Evolutionary conservation across 1,140 invertebrate species (phyloP).

Genomic region (Ctenoplectra terminalis): DNA sequence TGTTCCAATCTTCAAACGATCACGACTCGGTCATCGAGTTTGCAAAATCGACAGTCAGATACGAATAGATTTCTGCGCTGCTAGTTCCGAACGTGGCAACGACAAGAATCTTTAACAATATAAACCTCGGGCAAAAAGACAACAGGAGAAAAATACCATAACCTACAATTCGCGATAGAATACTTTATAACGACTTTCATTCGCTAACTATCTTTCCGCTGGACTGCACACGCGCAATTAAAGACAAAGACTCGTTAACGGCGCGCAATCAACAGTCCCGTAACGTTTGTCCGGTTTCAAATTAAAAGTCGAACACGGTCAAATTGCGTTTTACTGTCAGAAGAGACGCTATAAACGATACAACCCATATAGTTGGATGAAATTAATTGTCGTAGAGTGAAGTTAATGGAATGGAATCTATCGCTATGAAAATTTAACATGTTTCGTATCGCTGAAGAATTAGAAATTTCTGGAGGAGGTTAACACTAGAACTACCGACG

Average conservation of each 20-base stretch:
- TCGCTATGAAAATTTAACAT: background rate
- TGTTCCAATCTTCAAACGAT: background rate
- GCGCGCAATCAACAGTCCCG: background rate
- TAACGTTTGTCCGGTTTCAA: background rate
- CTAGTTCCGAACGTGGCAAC: background rate
- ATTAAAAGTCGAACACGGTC: background rate
- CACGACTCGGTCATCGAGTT: background rate
- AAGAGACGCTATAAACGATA: background rate
- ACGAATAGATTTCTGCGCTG: background rate
- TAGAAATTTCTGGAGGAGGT: background rate
- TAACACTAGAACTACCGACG: too few species aligned
- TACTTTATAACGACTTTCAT: background rate
- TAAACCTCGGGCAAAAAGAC: too few species aligned
- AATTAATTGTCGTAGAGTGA: background rate
- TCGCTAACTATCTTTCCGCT: background rate
- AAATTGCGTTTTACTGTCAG: background rate
- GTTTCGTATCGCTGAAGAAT: too few species aligned
- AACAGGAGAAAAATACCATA: background rate
- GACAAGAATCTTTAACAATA: background rate
- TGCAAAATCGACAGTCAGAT: background rate
- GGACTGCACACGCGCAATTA: background rate
- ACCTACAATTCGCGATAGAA: background rate
- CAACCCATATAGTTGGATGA: background rate
- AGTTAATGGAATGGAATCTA: too few species aligned
- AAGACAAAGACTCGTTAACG: conserved; percentile 16